These are phyloP conservation scores for Tenualosa ilisha DNA, from an alignment of 2,797 vertebrate species.

Conservation along the genomic window DNA sequence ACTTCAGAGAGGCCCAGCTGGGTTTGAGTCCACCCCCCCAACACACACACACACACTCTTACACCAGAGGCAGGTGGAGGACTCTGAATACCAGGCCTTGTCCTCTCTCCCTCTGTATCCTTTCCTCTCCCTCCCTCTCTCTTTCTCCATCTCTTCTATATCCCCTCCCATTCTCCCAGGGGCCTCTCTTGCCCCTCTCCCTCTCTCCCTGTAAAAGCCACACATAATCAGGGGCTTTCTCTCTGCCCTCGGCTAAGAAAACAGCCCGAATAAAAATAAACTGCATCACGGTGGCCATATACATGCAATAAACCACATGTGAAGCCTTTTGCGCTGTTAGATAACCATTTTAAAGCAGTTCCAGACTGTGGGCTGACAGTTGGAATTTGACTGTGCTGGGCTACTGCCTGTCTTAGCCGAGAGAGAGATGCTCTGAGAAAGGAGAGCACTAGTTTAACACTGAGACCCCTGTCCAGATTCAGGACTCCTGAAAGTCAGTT, in stretches of 20 bases:
- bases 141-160: conserved; percentile 40
- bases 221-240: conserved; percentile 64
- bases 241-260: conserved; percentile 65
- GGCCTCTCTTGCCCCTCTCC: conserved; percentile 56
- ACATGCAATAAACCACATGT: conserved; percentile 57
- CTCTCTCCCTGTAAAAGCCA: conserved; percentile 55
- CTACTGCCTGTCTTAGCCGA: conserved; percentile 43
- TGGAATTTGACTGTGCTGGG: conserved; percentile 63
- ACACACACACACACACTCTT: conserved; percentile 26
- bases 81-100: conserved; percentile 78
- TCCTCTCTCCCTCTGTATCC: conserved; percentile 51
- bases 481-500: neutral
- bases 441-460: neutral
- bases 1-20: conserved; percentile 25
- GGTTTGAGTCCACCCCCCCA: neutral
- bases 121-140: neutral
- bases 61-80: conserved; percentile 73
- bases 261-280: conserved; percentile 67
- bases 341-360: conserved; percentile 52
- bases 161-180: conserved; percentile 43
- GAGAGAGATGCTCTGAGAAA: conserved; percentile 43
- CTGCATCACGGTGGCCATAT: conserved; percentile 58
- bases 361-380: conserved; percentile 63
- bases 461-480: neutral
- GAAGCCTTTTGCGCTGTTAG: conserved; percentile 49